Percentiles rank a stretch among this genome's conserved stretches.
Conservation (phyloP, 1,140 invertebrate genomes). For the Nasonia vitripennis region DNA sequence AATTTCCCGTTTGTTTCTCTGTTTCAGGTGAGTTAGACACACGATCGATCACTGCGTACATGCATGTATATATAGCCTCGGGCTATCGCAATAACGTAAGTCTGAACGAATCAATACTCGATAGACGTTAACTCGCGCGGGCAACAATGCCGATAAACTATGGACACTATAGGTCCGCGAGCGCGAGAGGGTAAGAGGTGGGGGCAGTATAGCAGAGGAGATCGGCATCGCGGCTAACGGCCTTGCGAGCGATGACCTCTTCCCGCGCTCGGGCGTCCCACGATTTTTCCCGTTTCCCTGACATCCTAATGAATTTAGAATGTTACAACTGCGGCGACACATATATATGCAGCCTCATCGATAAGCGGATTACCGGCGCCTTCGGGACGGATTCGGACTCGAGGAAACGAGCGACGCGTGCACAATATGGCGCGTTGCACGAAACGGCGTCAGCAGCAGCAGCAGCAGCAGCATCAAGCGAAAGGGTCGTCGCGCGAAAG, state of each 20-base stretch:
- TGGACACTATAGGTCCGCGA: too few relatives aligned
- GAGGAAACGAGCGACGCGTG: background rate
- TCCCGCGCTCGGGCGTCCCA: background rate
- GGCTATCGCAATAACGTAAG: background rate
- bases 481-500: background rate
- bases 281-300: background rate
- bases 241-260: slow-evolving; percentile 2
- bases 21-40: background rate
- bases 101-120: background rate
- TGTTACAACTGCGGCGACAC: slow-evolving; percentile 12
- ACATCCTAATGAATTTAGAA: too few relatives aligned
- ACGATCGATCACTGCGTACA: background rate
- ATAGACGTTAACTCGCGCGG: too few relatives aligned
- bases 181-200: background rate
- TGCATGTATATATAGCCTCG: background rate
- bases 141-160: too few relatives aligned
- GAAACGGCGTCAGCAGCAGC: background rate
- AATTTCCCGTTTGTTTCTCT: background rate
- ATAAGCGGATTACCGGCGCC: background rate
- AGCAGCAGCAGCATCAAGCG: background rate
- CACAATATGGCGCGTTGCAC: background rate
- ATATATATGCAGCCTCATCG: background rate
- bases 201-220: background rate
- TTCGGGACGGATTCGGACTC: background rate
- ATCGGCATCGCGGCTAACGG: background rate